Percentiles rank a stretch among this genome's conserved stretches.
Evolutionary conservation across 35 echinoderm and acorn worm genomes (phyloP).

Genomic region (Apostichopus parvimensis): DNA sequence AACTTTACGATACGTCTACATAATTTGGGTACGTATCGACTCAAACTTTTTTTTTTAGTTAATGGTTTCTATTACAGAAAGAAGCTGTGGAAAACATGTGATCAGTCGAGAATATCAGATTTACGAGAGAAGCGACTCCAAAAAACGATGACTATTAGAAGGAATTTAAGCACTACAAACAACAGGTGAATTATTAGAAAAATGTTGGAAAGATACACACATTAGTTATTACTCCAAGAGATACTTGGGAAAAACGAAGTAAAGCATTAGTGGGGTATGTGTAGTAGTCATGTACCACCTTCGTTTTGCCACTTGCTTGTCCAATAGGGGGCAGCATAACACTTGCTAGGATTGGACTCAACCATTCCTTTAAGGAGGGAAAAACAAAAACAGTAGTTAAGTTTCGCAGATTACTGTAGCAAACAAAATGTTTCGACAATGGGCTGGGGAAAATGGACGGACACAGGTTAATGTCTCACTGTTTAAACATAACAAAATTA

Average conservation of each 20-base stretch:
- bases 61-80: not conserved
- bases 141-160: not conserved
- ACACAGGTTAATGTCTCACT: too few relatives aligned
- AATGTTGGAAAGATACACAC: not conserved
- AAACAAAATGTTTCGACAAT: too few relatives aligned
- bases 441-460: too few relatives aligned
- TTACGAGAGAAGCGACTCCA: not conserved
- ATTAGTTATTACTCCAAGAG: not conserved
- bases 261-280: not conserved
- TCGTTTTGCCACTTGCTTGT: not conserved
- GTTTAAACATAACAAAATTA: too few relatives aligned
- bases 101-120: not conserved
- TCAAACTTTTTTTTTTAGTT: too few relatives aligned
- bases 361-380: constrained; percentile 22
- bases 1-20: too few relatives aligned
- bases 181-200: not conserved
- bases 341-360: constrained; percentile 30
- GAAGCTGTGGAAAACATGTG: not conserved
- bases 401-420: not conserved
- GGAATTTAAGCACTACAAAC: not conserved
- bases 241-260: not conserved
- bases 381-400: constrained; percentile 6
- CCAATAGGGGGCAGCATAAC: constrained; percentile 24
- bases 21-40: too few relatives aligned
- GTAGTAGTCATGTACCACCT: constrained; percentile 28